phyloP scores from a whole-genome alignment of 2,888 invertebrate genomes.

The Aleiodes testaceus region DNA sequence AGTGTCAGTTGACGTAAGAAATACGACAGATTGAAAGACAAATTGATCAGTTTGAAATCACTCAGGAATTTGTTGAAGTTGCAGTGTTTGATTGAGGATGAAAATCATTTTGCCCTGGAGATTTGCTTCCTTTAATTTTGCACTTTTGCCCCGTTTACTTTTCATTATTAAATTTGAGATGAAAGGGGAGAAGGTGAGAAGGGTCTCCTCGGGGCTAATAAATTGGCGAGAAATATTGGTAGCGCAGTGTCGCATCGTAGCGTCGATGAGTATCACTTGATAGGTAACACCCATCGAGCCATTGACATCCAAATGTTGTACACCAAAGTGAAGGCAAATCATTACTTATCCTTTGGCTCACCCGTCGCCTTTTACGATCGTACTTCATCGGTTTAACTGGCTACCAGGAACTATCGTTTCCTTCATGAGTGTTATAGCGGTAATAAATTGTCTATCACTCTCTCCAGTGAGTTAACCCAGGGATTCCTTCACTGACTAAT shows the following conservation, averaged over 20 bases:
- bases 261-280: conserved; percentile 5
- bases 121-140: too few relatives aligned
- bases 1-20: conserved; percentile 26
- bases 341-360: not conserved
- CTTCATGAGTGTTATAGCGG: not conserved
- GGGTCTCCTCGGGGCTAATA: not conserved
- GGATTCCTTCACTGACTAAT: not conserved
- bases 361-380: conserved; percentile 5
- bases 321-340: not conserved
- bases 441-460: not conserved
- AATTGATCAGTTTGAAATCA: conserved; percentile 28
- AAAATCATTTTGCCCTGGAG: too few relatives aligned
- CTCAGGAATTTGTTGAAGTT: not conserved
- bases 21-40: conserved; percentile 22
- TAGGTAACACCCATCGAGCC: not conserved
- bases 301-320: not conserved
- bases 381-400: not conserved
- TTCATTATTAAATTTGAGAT: too few relatives aligned
- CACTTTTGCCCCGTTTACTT: too few relatives aligned
- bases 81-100: not conserved
- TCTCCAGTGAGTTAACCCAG: not conserved
- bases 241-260: not conserved
- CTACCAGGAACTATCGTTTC: not conserved
- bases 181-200: too few relatives aligned
- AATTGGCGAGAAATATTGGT: not conserved